Conservation (phyloP, 2,888 invertebrate species). For the Epirrita christyi region DNA sequence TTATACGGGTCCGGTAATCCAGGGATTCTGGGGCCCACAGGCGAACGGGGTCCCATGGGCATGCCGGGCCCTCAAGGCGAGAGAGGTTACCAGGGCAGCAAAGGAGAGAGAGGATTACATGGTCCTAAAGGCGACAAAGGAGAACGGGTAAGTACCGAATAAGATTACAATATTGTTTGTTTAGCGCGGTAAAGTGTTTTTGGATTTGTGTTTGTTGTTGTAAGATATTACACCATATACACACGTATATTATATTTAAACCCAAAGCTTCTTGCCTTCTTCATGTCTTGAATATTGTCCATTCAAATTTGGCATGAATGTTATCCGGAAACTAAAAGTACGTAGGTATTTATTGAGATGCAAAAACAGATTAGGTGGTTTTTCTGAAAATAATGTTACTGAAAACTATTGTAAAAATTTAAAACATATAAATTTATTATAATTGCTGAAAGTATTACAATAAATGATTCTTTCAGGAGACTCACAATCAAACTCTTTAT, state of each 20-base stretch:
- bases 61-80: slow-evolving; percentile 87
- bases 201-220: slow-evolving; percentile 12
- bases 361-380: no score
- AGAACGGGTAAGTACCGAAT: slow-evolving; percentile 86
- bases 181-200: slow-evolving; percentile 18
- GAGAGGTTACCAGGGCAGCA: slow-evolving; percentile 85
- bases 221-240: not conserved
- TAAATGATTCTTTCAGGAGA: slow-evolving; percentile 23
- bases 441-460: no score
- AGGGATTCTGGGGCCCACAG: slow-evolving; percentile 87
- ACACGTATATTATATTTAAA: no score
- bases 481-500: slow-evolving; percentile 60
- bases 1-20: slow-evolving; percentile 82
- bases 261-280: no score
- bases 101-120: slow-evolving; percentile 86
- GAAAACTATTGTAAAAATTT: no score
- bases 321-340: no score
- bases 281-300: no score
- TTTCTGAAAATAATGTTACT: no score
- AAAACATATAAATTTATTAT: no score
- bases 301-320: no score
- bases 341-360: no score
- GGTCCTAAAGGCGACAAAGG: slow-evolving; percentile 89
- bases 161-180: slow-evolving; percentile 39
- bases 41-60: slow-evolving; percentile 88